Evolutionary conservation across 2,113 vertebrate species (phyloP), one percentile per base, ranked within the genome.

Genomic region (Chiloscyllium plagiosum): DNA sequence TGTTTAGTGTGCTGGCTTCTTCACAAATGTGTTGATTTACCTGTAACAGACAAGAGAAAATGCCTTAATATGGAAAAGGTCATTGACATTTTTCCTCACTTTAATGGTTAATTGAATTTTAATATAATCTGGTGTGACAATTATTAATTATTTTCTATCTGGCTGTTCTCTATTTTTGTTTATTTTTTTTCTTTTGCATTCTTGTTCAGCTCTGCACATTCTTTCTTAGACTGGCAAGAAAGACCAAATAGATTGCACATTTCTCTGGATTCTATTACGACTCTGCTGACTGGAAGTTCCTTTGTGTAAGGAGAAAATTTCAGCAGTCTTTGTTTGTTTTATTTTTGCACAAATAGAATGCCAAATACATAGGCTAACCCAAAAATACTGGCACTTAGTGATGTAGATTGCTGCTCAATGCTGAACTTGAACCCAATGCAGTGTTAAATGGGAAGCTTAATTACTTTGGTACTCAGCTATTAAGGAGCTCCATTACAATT

Each of bases 401-500:
- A 66, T 42, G 33, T 66, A 7, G 19, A 93, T 66, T 93, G 56
- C 89, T 66, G 89, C 89, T 93, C 61, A 93, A 66, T 93, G 61
- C 61, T 61, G 87, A 65, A 56, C 87, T 92, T 65, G 52, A 37
- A 66, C 61, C 61, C 89, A 93, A 93, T 93, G 4, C 61, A 37
- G 33, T 93, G 89, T 93, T 93, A 93, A 93, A 93, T 93, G 33
- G 89, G 61, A 37, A 93, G 61, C 61, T 93, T 93, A 66, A 93
- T 93, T 66, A 93, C 89, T 68, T 93, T 66, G 29, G 61, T 66
- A n/a, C 89, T 93, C 33, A 42, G 61, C 89, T 93, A 68, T 93
- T 93, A 93, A 93, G 89, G 89, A 66, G 65, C 61, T 66, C 61
- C 61, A 93, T 93, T 93, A 93, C 61, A 66, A 93, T 93, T 93